Base-by-base conservation (phyloP, 2,888 invertebrate genomes). In the Philereme vetulata region DNA sequence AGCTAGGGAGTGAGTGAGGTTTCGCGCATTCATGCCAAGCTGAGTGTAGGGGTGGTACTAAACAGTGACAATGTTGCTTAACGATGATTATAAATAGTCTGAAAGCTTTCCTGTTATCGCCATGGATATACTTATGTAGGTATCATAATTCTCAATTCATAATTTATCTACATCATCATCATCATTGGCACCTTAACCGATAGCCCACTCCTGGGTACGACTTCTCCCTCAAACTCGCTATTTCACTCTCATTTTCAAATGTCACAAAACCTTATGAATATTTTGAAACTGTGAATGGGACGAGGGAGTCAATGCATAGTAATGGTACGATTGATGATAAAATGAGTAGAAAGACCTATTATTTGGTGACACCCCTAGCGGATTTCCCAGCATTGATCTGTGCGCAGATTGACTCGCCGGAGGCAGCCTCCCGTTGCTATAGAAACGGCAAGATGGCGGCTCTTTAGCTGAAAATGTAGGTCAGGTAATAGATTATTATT, bases 361-460 rank as follows among this genome's bases (percentile, higher is more conserved):
- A 42, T 4, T 42, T 10, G 4, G 65, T 35, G 79, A 9, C 84
- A 89, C 44, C 90, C 90, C 88, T 90, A 68, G 44, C 65, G 65
- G 72, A 76, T 80, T 79, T 77, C 73, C 66, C 71, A 75, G 67
- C 88, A 91, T 91, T 86, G 91, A 92, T 92, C 89, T 86, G 88
- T 85, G 83, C 84, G 85, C 84, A 82, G 81, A 78, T 77, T 71
- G 74, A 74, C 76, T 70, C 67, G 66, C 49, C 75, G 69, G 72
- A 72, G 74, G 72, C 88, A 90, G 90, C 88, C 85, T 90, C 88
- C 75, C 73, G 88, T 89, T 82, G 80, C 77, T 67, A 83, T 85
- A 77, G 86, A 60, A 76, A 86, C 84, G 74, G 47, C 70, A 78
- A 82, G 47, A 82, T 81, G 84, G 86, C 85, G 80, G 61, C 60